Evolutionary conservation across 2,113 vertebrate species (phyloP).

Genomic region (Ochotona princeps): DNA sequence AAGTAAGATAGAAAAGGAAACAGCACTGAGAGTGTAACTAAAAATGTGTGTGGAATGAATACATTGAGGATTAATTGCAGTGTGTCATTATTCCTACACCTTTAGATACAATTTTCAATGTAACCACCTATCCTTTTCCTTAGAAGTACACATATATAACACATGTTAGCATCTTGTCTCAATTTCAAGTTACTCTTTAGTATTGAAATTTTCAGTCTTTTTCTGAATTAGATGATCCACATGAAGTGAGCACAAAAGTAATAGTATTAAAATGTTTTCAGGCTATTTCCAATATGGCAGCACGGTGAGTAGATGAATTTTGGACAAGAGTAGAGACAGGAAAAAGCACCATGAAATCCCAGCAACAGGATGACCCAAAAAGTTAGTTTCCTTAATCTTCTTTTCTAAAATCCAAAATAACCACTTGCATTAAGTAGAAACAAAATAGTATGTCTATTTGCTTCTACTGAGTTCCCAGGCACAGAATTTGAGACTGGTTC

Average conservation of each 20-base stretch:
- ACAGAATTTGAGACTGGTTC: background rate
- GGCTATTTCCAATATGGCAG: background rate
- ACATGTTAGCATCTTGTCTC: background rate
- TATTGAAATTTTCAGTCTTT: slow-evolving; percentile 25
- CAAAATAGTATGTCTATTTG: background rate
- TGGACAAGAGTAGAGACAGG: background rate
- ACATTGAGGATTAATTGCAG: background rate
- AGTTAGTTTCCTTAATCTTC: background rate
- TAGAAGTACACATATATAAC: background rate
- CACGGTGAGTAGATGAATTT: background rate
- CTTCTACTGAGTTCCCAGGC: background rate
- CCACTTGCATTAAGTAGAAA: background rate
- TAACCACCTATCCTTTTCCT: background rate
- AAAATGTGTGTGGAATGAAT: background rate
- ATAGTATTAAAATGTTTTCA: background rate
- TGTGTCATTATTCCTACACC: background rate
- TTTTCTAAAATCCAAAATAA: background rate
- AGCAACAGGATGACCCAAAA: background rate
- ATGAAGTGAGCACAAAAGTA: background rate
- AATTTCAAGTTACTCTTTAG: background rate
- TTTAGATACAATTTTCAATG: background rate
- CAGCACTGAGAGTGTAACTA: background rate
- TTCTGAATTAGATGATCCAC: background rate
- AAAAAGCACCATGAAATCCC: background rate
- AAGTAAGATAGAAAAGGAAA: background rate